A percentile compares a stretch with the other conserved stretches of the same genome.
These are phyloP conservation scores for Hassar affinis DNA, from an alignment of 2,113 vertebrate species.

Conservation along the genomic window DNA sequence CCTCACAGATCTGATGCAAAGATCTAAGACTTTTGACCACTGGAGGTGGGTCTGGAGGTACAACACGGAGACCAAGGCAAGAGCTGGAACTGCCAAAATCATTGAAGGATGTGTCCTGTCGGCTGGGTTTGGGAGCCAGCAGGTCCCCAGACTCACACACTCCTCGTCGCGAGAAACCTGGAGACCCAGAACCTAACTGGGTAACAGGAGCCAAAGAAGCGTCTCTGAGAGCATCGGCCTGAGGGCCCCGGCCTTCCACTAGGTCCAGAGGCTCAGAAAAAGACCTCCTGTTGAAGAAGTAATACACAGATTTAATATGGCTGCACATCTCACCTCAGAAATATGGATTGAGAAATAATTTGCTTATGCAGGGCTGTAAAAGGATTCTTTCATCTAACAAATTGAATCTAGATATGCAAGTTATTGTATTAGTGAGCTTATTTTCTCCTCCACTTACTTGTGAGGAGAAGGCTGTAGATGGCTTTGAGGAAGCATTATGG, in stretches of 20 bases:
- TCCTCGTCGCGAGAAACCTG: conserved; percentile 58
- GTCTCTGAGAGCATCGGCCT: conserved; percentile 50
- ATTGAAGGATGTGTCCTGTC: conserved; percentile 54
- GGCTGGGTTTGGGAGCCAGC: conserved; percentile 55
- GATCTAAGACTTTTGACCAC: conserved; percentile 73
- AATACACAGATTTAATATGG: conserved; percentile 5
- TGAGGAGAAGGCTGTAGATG: background rate
- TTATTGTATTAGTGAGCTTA: background rate
- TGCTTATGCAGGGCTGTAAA: background rate
- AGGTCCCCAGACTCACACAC: conserved; percentile 69
- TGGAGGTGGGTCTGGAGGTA: conserved; percentile 63
- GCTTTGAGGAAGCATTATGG: background rate
- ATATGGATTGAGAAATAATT: background rate
- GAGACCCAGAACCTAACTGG: conserved; percentile 56
- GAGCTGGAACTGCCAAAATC: conserved; percentile 57
- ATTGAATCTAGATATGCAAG: background rate
- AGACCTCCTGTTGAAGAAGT: conserved; percentile 55
- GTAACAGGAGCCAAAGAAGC: conserved; percentile 60
- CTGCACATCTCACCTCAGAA: background rate
- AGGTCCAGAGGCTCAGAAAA: conserved; percentile 46
- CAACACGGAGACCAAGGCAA: conserved; percentile 49
- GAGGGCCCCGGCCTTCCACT: conserved; percentile 49
- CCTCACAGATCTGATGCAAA: conserved; percentile 84
- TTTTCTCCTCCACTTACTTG: background rate
- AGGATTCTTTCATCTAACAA: background rate